Conservation (phyloP, 2,113 vertebrate species). For the Fulmarus glacialis region DNA sequence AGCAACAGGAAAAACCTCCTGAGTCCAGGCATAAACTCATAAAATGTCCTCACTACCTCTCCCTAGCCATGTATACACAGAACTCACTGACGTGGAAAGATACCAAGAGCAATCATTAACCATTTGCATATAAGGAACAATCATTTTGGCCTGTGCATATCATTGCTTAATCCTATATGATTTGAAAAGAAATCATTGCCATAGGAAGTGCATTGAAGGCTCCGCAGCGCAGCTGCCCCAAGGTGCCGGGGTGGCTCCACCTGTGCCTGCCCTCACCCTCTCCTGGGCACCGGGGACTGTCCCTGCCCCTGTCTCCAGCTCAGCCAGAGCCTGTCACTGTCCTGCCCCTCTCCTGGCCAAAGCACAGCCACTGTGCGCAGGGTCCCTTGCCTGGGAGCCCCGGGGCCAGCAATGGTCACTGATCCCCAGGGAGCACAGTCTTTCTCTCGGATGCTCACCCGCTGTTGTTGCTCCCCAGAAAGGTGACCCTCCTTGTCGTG, state of each 20-base stretch:
- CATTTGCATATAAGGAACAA: not conserved
- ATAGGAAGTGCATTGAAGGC: accelerated
- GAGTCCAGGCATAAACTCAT: not conserved
- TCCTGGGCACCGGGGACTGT: accelerated
- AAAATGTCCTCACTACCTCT: not conserved
- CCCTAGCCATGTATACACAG: not conserved
- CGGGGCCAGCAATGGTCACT: accelerated
- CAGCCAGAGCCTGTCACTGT: not conserved
- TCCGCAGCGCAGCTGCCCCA: not conserved
- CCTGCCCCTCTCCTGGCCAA: not conserved
- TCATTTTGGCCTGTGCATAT: not conserved
- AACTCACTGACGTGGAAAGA: not conserved
- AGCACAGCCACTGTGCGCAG: accelerated
- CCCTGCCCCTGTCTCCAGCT: not conserved
- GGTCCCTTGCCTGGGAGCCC: not conserved
- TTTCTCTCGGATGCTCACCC: not conserved
- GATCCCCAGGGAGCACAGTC: not conserved
- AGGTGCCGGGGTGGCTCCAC: accelerated
- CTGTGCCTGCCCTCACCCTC: not conserved
- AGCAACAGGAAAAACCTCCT: not conserved
- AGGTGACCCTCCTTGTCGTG: constrained; percentile 83
- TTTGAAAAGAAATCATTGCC: not conserved
- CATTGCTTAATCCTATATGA: not conserved
- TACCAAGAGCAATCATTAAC: not conserved
- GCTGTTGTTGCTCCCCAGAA: constrained; percentile 66